phyloP scores from a whole-genome alignment of 2,888 invertebrate genomes.

The Synanthedon formicaeformis region DNA sequence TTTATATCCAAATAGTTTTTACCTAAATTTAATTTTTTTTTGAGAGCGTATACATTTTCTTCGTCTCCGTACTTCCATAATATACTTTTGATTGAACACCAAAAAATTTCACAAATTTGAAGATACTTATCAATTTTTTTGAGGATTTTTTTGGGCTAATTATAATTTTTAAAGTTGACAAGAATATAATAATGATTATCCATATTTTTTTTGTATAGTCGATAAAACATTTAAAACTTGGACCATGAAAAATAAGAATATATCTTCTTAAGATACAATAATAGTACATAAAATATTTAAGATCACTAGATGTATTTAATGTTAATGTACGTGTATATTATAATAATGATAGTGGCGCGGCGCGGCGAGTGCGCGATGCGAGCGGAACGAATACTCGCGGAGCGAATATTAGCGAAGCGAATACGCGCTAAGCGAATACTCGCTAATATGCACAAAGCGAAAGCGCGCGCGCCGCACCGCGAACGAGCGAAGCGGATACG shows the following conservation, averaged over 20 bases:
- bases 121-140: constrained; percentile 51
- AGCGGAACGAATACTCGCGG: neutral
- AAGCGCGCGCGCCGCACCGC: neutral
- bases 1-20: constrained; percentile 66
- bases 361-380: neutral
- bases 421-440: too few relatives aligned
- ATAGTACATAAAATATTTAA: constrained; percentile 71
- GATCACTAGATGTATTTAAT: constrained; percentile 63
- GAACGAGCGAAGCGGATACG: too few relatives aligned
- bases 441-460: neutral
- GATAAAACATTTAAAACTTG: constrained; percentile 72
- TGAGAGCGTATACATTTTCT: constrained; percentile 69
- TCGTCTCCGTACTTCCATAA: constrained; percentile 54
- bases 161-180: constrained; percentile 62
- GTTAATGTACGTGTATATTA: constrained; percentile 51
- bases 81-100: constrained; percentile 67
- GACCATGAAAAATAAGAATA: constrained; percentile 72
- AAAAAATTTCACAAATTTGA: constrained; percentile 66
- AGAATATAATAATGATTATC: constrained; percentile 70
- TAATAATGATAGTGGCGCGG: constrained; percentile 22
- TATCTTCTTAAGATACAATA: constrained; percentile 68
- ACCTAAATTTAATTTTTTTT: constrained; percentile 53
- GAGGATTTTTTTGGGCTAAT: constrained; percentile 60
- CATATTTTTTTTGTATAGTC: constrained; percentile 66
- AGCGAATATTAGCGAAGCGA: neutral